Percentiles rank a stretch among this genome's conserved stretches.
Evolutionary conservation across 2,797 vertebrate species (phyloP).

Genomic region (Rachycentron canadum): DNA sequence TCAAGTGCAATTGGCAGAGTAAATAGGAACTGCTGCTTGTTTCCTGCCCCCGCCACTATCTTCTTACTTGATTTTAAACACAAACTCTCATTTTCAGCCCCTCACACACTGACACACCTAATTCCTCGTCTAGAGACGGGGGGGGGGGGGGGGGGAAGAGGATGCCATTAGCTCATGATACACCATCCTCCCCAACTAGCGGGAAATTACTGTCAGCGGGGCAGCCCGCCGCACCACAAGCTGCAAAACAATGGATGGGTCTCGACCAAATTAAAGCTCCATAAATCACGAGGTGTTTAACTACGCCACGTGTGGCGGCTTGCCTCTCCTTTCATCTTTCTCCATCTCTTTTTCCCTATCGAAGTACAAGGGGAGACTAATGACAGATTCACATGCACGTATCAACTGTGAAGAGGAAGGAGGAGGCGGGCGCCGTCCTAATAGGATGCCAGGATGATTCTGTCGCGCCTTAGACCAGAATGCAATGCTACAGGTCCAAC

Average conservation of each 20-base stretch:
- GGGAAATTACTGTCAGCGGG: slow-evolving; percentile 84
- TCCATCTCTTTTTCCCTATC: slow-evolving; percentile 7
- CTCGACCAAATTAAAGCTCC: slow-evolving; percentile 81
- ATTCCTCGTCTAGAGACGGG: slow-evolving; percentile 66
- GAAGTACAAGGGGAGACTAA: slow-evolving; percentile 34
- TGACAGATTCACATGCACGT: slow-evolving; percentile 57
- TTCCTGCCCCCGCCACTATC: slow-evolving; percentile 78
- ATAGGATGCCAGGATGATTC: slow-evolving; percentile 36
- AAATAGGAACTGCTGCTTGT: slow-evolving; percentile 84
- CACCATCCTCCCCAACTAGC: slow-evolving; percentile 79
- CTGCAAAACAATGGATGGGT: slow-evolving; percentile 76
- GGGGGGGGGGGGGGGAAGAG: slow-evolving; percentile 39
- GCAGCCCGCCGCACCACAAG: slow-evolving; percentile 62
- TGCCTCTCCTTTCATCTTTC: slow-evolving; percentile 18
- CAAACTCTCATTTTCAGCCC: slow-evolving; percentile 34
- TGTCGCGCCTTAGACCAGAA: background rate
- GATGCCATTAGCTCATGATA: slow-evolving; percentile 79
- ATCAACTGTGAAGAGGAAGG: slow-evolving; percentile 21
- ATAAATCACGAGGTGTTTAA: slow-evolving; percentile 85
- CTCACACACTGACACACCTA: slow-evolving; percentile 40
- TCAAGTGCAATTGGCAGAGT: slow-evolving; percentile 84
- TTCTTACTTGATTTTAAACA: slow-evolving; percentile 62
- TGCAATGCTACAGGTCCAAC: slow-evolving; percentile 12
- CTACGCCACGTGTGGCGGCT: slow-evolving; percentile 22
- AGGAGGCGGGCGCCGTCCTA: slow-evolving; percentile 19